Evolutionary conservation across 2,797 vertebrate species (phyloP).

Genomic region (Typhlichthys eigenmanni): DNA sequence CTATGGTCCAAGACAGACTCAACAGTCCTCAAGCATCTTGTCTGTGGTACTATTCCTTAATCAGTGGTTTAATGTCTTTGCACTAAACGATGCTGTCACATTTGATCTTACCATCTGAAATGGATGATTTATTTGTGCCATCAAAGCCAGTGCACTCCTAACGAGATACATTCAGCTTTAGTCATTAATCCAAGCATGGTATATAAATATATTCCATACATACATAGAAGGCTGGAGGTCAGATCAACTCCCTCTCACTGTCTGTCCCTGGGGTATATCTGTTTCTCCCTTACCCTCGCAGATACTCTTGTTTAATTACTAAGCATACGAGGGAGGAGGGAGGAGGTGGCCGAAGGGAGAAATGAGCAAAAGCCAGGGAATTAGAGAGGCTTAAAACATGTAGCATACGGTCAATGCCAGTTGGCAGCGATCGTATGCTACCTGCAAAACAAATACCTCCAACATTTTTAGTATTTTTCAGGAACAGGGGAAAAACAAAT

Average conservation of each 20-base stretch:
- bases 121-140: conserved; percentile 35
- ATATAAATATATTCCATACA: conserved; percentile 15
- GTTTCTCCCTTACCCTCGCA: conserved; percentile 48
- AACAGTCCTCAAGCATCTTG: conserved; percentile 18
- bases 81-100: conserved; percentile 36
- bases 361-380: conserved; percentile 43
- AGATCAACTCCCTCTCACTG: conserved; percentile 43
- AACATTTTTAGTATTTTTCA: too few species aligned
- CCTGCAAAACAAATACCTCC: too few species aligned
- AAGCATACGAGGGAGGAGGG: conserved; percentile 43
- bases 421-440: too few species aligned
- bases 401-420: neutral
- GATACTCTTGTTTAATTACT: conserved; percentile 59
- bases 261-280: conserved; percentile 50
- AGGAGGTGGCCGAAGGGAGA: conserved; percentile 44
- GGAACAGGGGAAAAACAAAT: too few species aligned
- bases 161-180: conserved; percentile 18
- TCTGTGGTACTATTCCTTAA: conserved; percentile 29
- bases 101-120: conserved; percentile 45
- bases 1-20: conserved; percentile 25
- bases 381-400: conserved; percentile 15
- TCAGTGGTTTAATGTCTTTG: conserved; percentile 24
- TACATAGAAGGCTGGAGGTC: conserved; percentile 33
- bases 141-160: conserved; percentile 22
- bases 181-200: neutral